Base-by-base conservation (phyloP, 64 coral and sea anemone genomes). In the Anthopleura sola region DNA sequence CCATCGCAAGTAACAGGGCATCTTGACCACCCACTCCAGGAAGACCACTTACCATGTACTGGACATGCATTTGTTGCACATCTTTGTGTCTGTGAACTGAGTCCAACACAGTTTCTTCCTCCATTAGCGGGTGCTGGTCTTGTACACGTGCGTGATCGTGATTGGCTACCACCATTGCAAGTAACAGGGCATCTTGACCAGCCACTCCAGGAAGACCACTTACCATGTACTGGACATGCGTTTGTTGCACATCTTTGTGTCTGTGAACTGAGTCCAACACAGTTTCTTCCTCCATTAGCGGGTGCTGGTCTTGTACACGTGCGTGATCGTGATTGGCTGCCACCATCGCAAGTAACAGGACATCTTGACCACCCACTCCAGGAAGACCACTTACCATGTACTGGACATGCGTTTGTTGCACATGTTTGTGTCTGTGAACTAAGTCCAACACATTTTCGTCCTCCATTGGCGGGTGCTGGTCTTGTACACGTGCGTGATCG, bases 381-480 rank as follows among this genome's bases (percentile, higher is more conserved):
- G 14, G 12, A 3, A 17, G 80, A 82, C 80, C 80, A 82, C 3
- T 49, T 51, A 48, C 80, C 80, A 82, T 82, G 2, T 7, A 44
- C 39, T 82, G 47, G 60, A 28, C 60, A 66, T 12, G 3, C 1
- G 33, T 82, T 78, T 49, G 44, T 49, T 38, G 68, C 69, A 29
- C 87, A 89, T 68, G 20, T 20, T 46, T 82, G 57, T n/a, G 79
- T 69, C 82, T 89, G 19, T 10, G 28, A 44, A 16, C 36, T 17
- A 0, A 16, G 26, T 80, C 86, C 86, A 10, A 66, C 10, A 68
- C 86, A 88, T n/a, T 46, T 0, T 5, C 19, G 14, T 55, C 86
- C 86, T 9, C 53, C 86, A 31, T 88, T 37, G 19, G 86, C 50
- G 8, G 86, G 77, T 26, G 23, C 8, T 10, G 86, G 86, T 3